Conservation (phyloP, 2,797 vertebrate genomes). For the Diplodus sargus region DNA sequence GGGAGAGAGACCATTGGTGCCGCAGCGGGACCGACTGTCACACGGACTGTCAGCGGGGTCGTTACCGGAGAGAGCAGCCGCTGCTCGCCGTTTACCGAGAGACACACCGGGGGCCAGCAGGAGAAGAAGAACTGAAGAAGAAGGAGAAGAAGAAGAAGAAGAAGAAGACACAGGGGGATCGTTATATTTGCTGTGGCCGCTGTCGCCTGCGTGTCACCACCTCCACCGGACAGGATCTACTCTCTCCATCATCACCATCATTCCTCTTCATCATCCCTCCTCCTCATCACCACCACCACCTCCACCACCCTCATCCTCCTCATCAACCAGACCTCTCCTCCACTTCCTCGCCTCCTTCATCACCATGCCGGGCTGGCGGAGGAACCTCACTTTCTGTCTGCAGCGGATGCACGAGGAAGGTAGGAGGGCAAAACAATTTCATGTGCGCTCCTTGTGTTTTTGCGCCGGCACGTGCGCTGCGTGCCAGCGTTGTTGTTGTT, state of each 20-base stretch:
- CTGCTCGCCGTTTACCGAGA: conserved; percentile 26
- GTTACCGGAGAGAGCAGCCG: conserved; percentile 57
- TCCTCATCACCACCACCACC: conserved; percentile 18
- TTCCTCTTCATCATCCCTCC: conserved; percentile 35
- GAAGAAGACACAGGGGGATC: conserved; percentile 2
- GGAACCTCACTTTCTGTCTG: conserved; percentile 93
- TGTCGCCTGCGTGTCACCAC: conserved; percentile 49
- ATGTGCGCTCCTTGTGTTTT: conserved; percentile 7
- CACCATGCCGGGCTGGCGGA: conserved; percentile 93
- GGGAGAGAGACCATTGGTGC: conserved; percentile 56
- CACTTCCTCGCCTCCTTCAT: conserved; percentile 42
- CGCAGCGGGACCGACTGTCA: conserved; percentile 76
- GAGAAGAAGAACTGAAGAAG: not conserved
- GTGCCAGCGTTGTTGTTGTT: not conserved
- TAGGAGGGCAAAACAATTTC: conserved; percentile 77
- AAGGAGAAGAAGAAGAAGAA: not conserved
- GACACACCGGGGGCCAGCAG: conserved; percentile 9
- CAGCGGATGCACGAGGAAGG: conserved; percentile 95
- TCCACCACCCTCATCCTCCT: conserved; percentile 24
- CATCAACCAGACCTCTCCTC: conserved; percentile 47
- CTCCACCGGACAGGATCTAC: conserved; percentile 67
- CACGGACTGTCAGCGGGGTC: conserved; percentile 68
- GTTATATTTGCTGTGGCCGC: conserved; percentile 30
- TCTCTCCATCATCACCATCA: conserved; percentile 32
- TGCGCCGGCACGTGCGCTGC: conserved; percentile 10